Evolutionary conservation across 2,888 invertebrate genomes (phyloP), one percentile per base, ranked within the genome.

Genomic region (Acleris cristana): DNA sequence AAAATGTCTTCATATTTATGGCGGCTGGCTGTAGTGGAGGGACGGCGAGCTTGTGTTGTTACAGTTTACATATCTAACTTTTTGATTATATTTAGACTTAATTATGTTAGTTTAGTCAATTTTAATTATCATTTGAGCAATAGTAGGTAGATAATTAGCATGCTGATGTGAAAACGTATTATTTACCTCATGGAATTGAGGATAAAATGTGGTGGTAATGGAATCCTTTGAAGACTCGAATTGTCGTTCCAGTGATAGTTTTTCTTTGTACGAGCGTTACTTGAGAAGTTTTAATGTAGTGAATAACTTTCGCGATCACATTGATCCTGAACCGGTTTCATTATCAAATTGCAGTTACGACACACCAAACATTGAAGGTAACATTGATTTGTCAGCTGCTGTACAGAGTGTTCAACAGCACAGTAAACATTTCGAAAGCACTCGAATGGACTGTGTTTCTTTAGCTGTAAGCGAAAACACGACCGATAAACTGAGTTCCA

Each of bases 161-260:
- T 52, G 51, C 21, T 56, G n/a, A 49, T 51, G 19, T 66, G 34
- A 62, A 54, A 51, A n/a, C 12, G 34, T 26, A 7, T 44, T 45
- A 61, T 62, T 66, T 45, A 57, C 61, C 66, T 62, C 56, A 66
- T 62, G 30, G 58, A 21, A 58, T 49, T 63, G 67, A 40, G 62
- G 62, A 62, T 49, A 83, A 75, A 80, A 83, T 85, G 84, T 81
- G 82, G 82, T 82, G 84, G 89, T 89, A 78, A 92, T 92, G 92
- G 92, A 90, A 89, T 86, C 90, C 78, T 83, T 88, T 71, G 88
- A 88, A 81, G 89, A 90, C 80, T 88, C 92, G 68, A 90, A 90
- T 84, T 87, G 89, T 81, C 87, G 85, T 79, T 90, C 91, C 64
- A 90, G 87, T 83, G 88, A 91, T 81, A 90, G 88, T 81, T 89